A percentile compares a stretch with the other conserved stretches of the same genome.
Conservation (phyloP, 1,140 invertebrate genomes). For the Trypoxylus dichotomus region DNA sequence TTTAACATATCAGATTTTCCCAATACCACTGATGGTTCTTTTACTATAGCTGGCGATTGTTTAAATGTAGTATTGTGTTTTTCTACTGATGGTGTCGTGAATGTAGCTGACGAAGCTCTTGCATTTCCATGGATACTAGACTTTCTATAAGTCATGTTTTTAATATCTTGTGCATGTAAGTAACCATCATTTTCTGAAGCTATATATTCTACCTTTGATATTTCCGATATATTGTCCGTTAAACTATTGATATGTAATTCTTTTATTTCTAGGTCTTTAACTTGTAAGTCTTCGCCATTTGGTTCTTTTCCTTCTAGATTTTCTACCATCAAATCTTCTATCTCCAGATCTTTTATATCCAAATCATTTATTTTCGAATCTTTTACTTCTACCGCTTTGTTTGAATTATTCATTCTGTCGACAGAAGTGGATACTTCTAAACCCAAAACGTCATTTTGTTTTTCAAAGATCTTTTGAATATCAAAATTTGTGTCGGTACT, state of each 20-base stretch:
- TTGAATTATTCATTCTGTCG: neutral
- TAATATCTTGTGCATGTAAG: neutral
- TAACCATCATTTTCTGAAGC: neutral
- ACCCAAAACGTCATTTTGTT: neutral
- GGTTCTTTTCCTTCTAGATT: neutral
- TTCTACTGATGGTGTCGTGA: too few species aligned
- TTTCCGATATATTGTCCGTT: neutral
- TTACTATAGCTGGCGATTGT: too few species aligned
- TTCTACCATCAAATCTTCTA: neutral
- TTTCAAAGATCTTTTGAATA: conserved; percentile 6
- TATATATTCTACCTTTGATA: neutral
- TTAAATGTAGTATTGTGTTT: too few species aligned
- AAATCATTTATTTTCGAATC: too few species aligned
- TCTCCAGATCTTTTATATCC: neutral
- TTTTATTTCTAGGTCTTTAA: neutral
- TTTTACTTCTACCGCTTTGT: neutral
- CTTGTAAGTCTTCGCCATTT: neutral
- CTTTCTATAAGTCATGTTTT: neutral
- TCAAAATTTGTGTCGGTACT: neutral
- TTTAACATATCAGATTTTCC: too few species aligned
- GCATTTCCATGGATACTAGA: neutral
- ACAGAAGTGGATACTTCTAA: neutral
- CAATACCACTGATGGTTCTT: too few species aligned
- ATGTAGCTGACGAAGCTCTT: neutral
- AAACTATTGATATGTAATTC: neutral